A percentile compares a stretch with the other conserved stretches of the same genome.
Conservation (phyloP, 1,140 invertebrate genomes). For the Drosophila tristis region DNA sequence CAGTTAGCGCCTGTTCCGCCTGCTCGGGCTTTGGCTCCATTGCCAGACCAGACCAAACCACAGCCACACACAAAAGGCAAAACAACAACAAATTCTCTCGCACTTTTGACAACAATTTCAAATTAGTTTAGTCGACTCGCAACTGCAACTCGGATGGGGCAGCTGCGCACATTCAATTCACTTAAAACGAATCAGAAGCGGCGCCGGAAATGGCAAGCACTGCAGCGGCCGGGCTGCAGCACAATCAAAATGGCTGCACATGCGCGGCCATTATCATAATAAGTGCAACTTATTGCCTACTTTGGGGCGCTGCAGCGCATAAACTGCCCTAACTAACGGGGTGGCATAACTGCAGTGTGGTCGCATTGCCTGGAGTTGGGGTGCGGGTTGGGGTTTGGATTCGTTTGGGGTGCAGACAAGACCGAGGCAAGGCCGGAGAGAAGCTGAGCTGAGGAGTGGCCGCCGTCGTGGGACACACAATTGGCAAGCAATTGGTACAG, state of each 20-base stretch:
- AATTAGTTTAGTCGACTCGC: slow-evolving; percentile 32
- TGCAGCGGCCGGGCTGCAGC: slow-evolving; percentile 5
- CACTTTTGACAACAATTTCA: slow-evolving; percentile 73
- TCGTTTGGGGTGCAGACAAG: too few species aligned
- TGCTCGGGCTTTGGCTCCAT: slow-evolving; percentile 29
- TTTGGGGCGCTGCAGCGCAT: slow-evolving; percentile 43
- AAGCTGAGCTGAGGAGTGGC: too few species aligned
- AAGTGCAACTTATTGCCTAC: slow-evolving; percentile 60
- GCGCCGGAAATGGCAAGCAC: slow-evolving; percentile 10
- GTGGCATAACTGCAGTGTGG: slow-evolving; percentile 24
- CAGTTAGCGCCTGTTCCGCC: background rate
- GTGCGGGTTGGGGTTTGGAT: background rate
- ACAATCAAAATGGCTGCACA: slow-evolving; percentile 66
- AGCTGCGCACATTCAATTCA: slow-evolving; percentile 67
- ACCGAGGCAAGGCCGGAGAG: too few species aligned
- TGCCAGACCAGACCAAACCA: background rate
- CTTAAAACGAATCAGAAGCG: slow-evolving; percentile 51
- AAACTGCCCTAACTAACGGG: slow-evolving; percentile 51
- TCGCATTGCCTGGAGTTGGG: background rate
- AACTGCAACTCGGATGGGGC: slow-evolving; percentile 1
- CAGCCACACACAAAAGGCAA: slow-evolving; percentile 6
- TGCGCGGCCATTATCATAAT: slow-evolving; percentile 71
- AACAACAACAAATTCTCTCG: slow-evolving; percentile 11
- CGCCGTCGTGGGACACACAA: too few species aligned
- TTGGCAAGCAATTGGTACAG: too few species aligned